Evolutionary conservation across 2,113 vertebrate genomes (phyloP), one percentile per base, ranked within the genome.

Genomic region (Stomatorhinus ivindoensis): DNA sequence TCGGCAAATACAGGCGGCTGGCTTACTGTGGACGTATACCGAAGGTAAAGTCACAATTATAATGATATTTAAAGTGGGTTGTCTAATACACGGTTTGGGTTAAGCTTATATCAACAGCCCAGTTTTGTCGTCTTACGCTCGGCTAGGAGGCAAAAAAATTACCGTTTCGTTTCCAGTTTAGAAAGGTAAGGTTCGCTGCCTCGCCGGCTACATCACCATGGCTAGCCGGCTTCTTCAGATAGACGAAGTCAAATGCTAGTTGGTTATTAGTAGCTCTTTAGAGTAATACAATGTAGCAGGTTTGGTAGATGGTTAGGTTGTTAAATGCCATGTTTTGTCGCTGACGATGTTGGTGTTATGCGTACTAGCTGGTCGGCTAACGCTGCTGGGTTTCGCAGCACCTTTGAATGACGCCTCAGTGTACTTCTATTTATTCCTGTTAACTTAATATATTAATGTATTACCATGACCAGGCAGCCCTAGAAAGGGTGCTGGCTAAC

Each of bases 131-230:
- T 61, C n/a, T 55, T 27, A 11, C 35, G 0, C 47, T 53, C 47
- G 17, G n/a, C 50, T 83, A 39, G 24, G 24, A 85, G 35, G 24
- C 27, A 10, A 55, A n/a, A 7, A 58, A 46, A n/a, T 24, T 35
- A 44, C 24, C 35, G 31, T 24, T 21, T 11, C 5, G 11, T 84
- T 58, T 13, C 2, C 31, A 21, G 53, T 86, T 89, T 35, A 86
- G 39, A 61, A n/a, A 89, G 89, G 89, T 86, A 65, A 89, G 89
- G 31, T n/a, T 58, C 39, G 73, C 11, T 51, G 35, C 58, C 83
- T 35, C 51, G 19, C 50, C 13, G 58, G 89, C 44, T 42, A 73
- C 24, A 42, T 55, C 47, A 19, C 15, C 19, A 82, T 80, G 48
- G 88, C 48, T 83, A 82, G 31, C 35, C 82, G 35, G 48, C 76